These are phyloP conservation scores for Diaperis boleti DNA, from an alignment of 2,888 invertebrate species.

Conservation along the genomic window DNA sequence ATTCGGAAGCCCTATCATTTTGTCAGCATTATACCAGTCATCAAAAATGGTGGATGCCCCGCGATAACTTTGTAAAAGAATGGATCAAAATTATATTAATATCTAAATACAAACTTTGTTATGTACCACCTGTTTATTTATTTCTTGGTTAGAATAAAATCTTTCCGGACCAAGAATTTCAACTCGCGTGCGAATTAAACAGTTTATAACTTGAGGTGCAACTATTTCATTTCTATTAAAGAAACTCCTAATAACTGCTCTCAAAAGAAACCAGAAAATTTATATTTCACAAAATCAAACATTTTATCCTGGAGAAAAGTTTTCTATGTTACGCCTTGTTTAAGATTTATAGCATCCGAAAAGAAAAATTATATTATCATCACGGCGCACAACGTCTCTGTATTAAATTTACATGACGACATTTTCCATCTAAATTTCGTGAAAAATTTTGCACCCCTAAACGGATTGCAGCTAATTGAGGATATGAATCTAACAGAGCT, in stretches of 20 bases:
- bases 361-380: slow-evolving; percentile 42
- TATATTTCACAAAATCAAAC: slow-evolving; percentile 30
- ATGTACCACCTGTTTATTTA: too few relatives aligned
- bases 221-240: neutral
- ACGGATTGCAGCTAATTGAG: slow-evolving; percentile 35
- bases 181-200: slow-evolving; percentile 10
- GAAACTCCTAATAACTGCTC: slow-evolving; percentile 16
- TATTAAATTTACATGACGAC: slow-evolving; percentile 41
- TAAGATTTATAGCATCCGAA: slow-evolving; percentile 40
- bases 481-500: slow-evolving; percentile 30
- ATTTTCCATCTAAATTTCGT: slow-evolving; percentile 30
- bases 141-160: too few relatives aligned
- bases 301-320: slow-evolving; percentile 22
- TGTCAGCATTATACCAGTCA: too few relatives aligned
- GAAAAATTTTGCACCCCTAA: slow-evolving; percentile 30
- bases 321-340: slow-evolving; percentile 31
- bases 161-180: neutral
- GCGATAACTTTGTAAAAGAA: too few relatives aligned
- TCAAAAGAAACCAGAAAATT: slow-evolving; percentile 7
- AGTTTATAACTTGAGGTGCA: slow-evolving; percentile 15
- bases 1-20: too few relatives aligned
- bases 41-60: too few relatives aligned
- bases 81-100: too few relatives aligned
- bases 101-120: too few relatives aligned
- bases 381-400: slow-evolving; percentile 36